These are phyloP conservation scores for Glaucidium brasilianum DNA, from an alignment of 2,113 vertebrate species.

Conservation along the genomic window DNA sequence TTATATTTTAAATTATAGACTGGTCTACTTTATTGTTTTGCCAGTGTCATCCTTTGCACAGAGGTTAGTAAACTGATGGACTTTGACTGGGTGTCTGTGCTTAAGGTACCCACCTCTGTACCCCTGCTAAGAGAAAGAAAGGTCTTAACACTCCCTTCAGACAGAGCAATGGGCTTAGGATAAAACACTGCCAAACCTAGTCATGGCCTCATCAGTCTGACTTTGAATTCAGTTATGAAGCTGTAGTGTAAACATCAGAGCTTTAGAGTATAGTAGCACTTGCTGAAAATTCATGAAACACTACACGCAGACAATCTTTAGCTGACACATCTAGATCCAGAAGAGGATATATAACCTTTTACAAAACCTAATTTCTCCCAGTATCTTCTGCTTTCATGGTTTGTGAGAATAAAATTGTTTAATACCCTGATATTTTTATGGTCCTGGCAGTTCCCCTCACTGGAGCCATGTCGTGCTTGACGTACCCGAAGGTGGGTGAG, in stretches of 20 bases:
- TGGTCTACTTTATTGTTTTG: not conserved
- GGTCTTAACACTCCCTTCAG: not conserved
- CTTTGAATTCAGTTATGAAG: not conserved
- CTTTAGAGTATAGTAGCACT: not conserved
- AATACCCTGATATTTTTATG: accelerated
- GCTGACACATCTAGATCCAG: not conserved
- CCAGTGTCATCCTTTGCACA: not conserved
- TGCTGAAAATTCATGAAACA: not conserved
- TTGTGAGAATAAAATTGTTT: not conserved
- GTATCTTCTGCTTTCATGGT: not conserved
- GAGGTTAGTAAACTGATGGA: not conserved
- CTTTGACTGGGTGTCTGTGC: not conserved
- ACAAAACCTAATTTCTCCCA: not conserved
- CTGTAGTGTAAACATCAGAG: not conserved
- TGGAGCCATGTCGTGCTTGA: accelerated
- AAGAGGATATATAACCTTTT: not conserved
- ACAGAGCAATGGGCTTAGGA: not conserved
- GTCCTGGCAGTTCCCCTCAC: accelerated
- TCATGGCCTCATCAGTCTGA: accelerated
- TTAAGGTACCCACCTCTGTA: not conserved
- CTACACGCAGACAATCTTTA: not conserved
- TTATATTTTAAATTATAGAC: not conserved
- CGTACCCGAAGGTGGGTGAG: not conserved
- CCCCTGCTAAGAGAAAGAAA: not conserved
- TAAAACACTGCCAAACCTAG: not conserved